phyloP scores from a whole-genome alignment of 2,797 vertebrate genomes.

The Trichosurus vulpecula region DNA sequence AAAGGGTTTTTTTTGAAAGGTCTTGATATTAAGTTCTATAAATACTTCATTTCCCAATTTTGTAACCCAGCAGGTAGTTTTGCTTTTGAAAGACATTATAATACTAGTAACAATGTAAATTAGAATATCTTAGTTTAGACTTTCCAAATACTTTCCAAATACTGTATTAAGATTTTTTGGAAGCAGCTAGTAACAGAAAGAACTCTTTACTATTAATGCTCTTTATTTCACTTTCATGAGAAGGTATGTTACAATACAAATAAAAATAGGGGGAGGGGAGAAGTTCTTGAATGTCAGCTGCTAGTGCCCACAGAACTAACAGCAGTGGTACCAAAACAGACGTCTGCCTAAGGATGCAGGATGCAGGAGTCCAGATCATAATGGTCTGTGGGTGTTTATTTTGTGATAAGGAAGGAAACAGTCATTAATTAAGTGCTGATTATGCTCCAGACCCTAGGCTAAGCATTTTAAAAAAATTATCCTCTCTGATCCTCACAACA shows the following conservation, averaged over 20 bases:
- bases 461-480: not conserved
- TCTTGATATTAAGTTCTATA: not conserved
- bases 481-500: not conserved
- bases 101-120: fast-evolving
- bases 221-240: not conserved
- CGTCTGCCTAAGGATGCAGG: not conserved
- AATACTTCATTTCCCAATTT: not conserved
- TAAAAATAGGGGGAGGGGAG: not conserved
- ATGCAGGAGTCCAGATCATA: not conserved
- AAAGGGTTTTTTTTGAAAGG: not conserved
- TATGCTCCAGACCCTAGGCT: not conserved
- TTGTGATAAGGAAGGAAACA: not conserved
- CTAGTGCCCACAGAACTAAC: slow-evolving; percentile 27
- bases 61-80: not conserved
- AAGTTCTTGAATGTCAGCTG: slow-evolving; percentile 16
- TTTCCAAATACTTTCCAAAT: slow-evolving; percentile 17
- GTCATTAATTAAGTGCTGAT: not conserved
- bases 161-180: not conserved
- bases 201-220: not conserved
- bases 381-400: not conserved
- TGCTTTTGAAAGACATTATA: not conserved
- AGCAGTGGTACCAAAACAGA: slow-evolving; percentile 22
- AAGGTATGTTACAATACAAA: not conserved
- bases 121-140: not conserved
- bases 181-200: not conserved